Evolutionary conservation across 1,140 invertebrate species (phyloP).

Genomic region (Drosophila azteca): DNA sequence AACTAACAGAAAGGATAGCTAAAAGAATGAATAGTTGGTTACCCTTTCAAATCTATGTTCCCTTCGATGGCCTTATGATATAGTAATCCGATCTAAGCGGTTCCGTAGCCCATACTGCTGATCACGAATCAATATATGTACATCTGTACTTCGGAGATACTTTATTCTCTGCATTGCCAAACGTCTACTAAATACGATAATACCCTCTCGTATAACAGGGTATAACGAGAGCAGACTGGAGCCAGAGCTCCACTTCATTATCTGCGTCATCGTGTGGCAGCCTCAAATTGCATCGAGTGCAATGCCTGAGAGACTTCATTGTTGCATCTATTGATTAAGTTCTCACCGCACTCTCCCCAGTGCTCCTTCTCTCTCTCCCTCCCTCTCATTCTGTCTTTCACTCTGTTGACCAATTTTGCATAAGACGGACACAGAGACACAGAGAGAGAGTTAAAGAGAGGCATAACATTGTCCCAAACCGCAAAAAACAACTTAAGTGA

Average conservation of each 20-base stretch:
- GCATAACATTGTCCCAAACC: constrained; percentile 48
- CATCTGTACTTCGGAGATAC: too few species aligned
- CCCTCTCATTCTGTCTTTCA: too few species aligned
- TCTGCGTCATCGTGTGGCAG: constrained; percentile 39
- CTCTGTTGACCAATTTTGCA: constrained; percentile 40
- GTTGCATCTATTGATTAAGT: constrained; percentile 54
- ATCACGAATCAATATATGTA: too few species aligned
- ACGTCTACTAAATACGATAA: too few species aligned
- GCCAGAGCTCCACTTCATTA: constrained; percentile 55
- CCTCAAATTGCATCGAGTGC: constrained; percentile 54
- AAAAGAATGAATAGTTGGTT: not conserved
- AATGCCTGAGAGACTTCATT: constrained; percentile 52
- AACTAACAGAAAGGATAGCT: not conserved
- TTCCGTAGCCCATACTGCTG: too few species aligned
- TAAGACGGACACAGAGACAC: constrained; percentile 20
- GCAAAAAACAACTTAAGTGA: constrained; percentile 54
- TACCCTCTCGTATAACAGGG: too few species aligned
- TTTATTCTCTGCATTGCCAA: too few species aligned
- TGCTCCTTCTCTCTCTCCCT: not conserved
- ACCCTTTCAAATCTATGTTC: not conserved
- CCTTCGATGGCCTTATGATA: too few species aligned
- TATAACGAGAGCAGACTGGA: constrained; percentile 12
- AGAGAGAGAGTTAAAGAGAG: not conserved
- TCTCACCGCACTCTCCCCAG: constrained; percentile 22
- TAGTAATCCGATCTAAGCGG: too few species aligned